Conservation (phyloP, 2,797 vertebrate species). For the Eulemur albifrons region DNA sequence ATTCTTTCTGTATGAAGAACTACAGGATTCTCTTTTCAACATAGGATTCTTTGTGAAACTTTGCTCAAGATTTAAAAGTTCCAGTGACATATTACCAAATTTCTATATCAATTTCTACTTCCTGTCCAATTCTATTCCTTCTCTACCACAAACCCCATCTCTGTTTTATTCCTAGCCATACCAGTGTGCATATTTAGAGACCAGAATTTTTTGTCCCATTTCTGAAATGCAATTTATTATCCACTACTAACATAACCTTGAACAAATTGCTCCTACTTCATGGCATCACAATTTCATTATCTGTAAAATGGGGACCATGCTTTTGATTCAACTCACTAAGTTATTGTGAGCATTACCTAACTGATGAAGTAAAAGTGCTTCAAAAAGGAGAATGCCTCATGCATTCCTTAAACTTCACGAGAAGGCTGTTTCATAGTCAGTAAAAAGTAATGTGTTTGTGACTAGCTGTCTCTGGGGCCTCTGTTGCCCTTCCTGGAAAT, state of each 20-base stretch:
- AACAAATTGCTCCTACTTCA: neutral
- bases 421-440: neutral
- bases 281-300: neutral
- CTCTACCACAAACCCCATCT: neutral
- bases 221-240: neutral
- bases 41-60: neutral
- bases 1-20: neutral
- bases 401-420: neutral
- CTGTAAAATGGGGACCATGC: neutral
- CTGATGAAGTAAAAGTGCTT: constrained; percentile 46
- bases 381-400: neutral
- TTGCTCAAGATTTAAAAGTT: neutral
- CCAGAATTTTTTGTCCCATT: neutral
- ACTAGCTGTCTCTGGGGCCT: neutral
- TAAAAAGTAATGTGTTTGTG: neutral
- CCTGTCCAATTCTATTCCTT: neutral
- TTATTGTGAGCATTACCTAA: neutral
- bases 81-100: neutral
- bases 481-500: neutral
- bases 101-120: neutral
- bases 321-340: neutral
- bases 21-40: neutral
- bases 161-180: neutral
- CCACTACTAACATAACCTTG: neutral
- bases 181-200: neutral